phyloP scores from a whole-genome alignment of 2,113 vertebrate genomes.

The Phrynosoma platyrhinos region DNA sequence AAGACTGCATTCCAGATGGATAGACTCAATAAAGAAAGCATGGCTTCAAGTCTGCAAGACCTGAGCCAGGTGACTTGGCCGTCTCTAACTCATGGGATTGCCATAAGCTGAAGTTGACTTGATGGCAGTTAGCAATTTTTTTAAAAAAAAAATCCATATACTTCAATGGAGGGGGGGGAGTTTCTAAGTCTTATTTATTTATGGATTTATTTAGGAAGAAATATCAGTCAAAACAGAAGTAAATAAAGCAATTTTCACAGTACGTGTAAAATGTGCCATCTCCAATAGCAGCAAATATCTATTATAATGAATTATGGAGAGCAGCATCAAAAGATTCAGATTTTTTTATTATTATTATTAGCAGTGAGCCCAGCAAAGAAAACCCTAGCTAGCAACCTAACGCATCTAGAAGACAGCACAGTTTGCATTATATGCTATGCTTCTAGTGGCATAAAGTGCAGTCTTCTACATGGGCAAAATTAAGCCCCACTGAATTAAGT shows the following conservation, averaged over 20 bases:
- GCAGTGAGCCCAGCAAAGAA: neutral
- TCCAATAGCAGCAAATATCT: neutral
- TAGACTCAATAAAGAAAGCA: no score
- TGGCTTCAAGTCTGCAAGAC: no score
- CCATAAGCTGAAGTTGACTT: no score
- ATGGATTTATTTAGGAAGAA: no score
- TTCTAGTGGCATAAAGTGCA: neutral
- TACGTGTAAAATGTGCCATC: neutral
- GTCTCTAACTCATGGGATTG: no score
- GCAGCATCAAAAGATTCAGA: neutral
- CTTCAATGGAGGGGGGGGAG: no score
- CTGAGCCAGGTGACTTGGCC: no score
- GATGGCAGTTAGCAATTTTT: no score
- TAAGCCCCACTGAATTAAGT: neutral
- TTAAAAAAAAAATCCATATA: no score
- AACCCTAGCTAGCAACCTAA: neutral
- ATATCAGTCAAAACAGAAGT: neutral
- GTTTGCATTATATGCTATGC: neutral
- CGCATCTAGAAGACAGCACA: neutral
- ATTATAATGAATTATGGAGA: neutral
- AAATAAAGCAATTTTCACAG: neutral
- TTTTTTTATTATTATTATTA: neutral
- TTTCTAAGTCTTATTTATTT: no score
- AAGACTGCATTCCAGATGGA: no score
- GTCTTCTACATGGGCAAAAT: no score